phyloP scores from a whole-genome alignment of 2,113 vertebrate species.

The Oceanites oceanicus region DNA sequence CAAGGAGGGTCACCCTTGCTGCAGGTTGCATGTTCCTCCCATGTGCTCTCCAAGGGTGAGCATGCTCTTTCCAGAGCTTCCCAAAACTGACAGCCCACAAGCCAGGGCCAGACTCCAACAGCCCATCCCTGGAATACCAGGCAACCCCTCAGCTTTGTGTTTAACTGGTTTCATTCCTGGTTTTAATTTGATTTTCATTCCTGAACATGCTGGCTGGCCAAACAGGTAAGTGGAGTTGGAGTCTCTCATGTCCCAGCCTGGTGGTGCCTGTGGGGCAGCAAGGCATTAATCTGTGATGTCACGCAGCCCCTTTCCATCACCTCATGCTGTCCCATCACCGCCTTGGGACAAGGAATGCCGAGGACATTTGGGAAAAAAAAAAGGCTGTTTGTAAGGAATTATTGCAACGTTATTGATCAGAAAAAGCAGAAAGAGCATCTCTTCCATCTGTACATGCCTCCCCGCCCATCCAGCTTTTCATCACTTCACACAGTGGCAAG shows the following conservation, averaged over 20 bases:
- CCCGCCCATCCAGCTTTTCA: conserved; percentile 3
- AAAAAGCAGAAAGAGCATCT: conserved; percentile 1
- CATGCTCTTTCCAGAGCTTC: neutral
- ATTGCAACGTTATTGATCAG: neutral
- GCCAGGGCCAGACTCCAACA: neutral
- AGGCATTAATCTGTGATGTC: neutral
- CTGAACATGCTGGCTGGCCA: neutral
- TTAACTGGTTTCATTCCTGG: neutral
- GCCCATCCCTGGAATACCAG: neutral
- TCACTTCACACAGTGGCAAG: conserved; percentile 35
- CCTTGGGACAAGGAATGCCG: neutral
- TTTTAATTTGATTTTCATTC: neutral
- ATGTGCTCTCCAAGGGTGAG: neutral
- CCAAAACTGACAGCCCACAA: neutral
- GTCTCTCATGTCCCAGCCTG: neutral
- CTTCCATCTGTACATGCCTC: neutral
- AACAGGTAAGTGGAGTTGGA: neutral
- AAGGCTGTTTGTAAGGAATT: neutral
- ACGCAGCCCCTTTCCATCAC: neutral
- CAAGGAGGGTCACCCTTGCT: neutral
- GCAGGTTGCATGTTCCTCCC: neutral
- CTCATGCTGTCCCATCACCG: neutral
- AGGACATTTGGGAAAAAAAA: neutral
- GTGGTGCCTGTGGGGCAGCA: neutral
- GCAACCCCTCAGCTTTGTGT: neutral